Evolutionary conservation across 1,140 invertebrate genomes (phyloP).

Genomic region (Drosophila asahinai): DNA sequence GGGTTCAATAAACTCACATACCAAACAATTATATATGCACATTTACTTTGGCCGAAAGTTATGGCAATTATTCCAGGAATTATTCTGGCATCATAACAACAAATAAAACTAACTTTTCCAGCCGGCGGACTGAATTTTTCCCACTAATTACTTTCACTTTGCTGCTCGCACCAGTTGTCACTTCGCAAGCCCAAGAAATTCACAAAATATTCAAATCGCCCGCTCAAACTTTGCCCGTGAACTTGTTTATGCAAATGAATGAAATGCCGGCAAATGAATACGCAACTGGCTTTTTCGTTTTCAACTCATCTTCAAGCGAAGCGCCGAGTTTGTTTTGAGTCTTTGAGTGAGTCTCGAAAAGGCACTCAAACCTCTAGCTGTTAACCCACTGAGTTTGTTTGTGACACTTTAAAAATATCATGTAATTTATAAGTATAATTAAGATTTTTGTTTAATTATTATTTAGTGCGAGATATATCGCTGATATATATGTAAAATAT

Average conservation of each 20-base stretch:
- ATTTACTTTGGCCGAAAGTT: conserved; percentile 20
- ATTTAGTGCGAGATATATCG: too few relatives aligned
- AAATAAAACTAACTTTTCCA: conserved; percentile 7
- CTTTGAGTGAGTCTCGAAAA: conserved; percentile 17
- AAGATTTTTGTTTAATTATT: too few relatives aligned
- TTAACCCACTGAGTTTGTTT: conserved; percentile 33
- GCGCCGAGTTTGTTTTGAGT: conserved; percentile 23
- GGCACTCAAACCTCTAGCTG: conserved; percentile 23
- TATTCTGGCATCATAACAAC: conserved; percentile 19
- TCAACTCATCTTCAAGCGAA: conserved; percentile 10
- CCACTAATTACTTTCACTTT: conserved; percentile 57
- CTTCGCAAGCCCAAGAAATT: conserved; percentile 25
- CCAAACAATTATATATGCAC: neutral
- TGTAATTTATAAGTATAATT: too few relatives aligned
- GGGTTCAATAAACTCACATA: conserved; percentile 61
- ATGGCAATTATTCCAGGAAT: conserved; percentile 25
- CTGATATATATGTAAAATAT: too few relatives aligned
- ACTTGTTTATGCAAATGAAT: conserved; percentile 77
- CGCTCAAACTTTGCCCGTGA: conserved; percentile 74
- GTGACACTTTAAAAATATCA: neutral
- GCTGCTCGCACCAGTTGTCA: conserved; percentile 46
- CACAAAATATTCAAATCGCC: conserved; percentile 64
- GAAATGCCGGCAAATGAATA: conserved; percentile 56
- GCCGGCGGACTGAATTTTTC: conserved; percentile 16
- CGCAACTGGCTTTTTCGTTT: conserved; percentile 29